Percentiles rank a stretch among this genome's conserved stretches.
Conservation (phyloP, 2,888 invertebrate genomes). For the Lymantria dispar region DNA sequence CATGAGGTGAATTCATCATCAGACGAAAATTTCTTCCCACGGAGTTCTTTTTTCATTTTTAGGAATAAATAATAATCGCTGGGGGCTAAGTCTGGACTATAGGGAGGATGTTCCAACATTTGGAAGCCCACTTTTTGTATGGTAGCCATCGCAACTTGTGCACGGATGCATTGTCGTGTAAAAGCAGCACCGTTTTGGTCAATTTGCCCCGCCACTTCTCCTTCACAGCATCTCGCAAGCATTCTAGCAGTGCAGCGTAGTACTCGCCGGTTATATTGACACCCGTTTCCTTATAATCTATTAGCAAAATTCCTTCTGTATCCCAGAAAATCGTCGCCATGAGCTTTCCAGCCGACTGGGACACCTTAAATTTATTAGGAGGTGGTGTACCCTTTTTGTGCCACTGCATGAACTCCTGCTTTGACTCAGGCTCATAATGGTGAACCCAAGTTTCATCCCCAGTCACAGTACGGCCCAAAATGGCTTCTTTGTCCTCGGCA, state of each 20-base stretch:
- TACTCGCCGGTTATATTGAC: not conserved
- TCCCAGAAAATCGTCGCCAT: slow-evolving; percentile 6
- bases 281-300: slow-evolving; percentile 1
- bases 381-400: slow-evolving; percentile 18
- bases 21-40: slow-evolving; percentile 1
- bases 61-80: not conserved
- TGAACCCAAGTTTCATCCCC: slow-evolving; percentile 1
- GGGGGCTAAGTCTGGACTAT: too few relatives aligned
- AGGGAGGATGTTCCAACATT: slow-evolving; percentile 7
- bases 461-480: not conserved
- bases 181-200: not conserved
- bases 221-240: not conserved
- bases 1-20: too few relatives aligned
- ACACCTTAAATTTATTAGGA: slow-evolving; percentile 17
- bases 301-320: slow-evolving; percentile 77
- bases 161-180: not conserved
- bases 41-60: not conserved
- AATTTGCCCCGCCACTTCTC: not conserved
- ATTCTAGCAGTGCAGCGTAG: not conserved
- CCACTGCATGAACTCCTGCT: slow-evolving; percentile 13
- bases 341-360: slow-evolving; percentile 69
- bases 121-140: not conserved
- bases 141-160: slow-evolving; percentile 6
- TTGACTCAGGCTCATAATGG: slow-evolving; percentile 18
- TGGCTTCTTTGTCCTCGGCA: not conserved